phyloP scores from a whole-genome alignment of 2,113 vertebrate species.

The Gobius niger region DNA sequence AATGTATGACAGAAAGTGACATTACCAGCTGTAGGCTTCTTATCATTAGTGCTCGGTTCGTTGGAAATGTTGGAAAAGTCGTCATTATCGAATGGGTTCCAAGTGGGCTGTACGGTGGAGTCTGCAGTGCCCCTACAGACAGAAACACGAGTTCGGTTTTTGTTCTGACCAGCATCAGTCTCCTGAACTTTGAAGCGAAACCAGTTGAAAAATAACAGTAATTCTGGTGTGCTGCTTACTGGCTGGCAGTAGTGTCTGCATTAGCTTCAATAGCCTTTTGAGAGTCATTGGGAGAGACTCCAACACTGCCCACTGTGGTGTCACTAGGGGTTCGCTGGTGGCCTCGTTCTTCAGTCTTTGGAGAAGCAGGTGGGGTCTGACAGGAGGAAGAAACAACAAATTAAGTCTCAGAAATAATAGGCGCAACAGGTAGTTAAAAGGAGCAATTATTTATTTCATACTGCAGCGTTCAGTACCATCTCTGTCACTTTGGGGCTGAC shows the following conservation, averaged over 20 bases:
- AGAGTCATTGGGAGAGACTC: conserved; percentile 82
- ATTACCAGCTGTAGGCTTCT: conserved; percentile 82
- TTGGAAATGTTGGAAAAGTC: conserved; percentile 92
- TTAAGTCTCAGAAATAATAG: not conserved
- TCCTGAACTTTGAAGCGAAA: not conserved
- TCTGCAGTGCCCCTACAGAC: conserved; percentile 55
- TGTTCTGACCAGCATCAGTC: conserved; percentile 54
- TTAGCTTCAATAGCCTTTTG: conserved; percentile 85
- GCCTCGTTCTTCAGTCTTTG: conserved; percentile 82
- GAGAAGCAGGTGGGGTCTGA: conserved; percentile 76
- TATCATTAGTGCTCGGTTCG: conserved; percentile 87
- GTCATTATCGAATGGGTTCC: conserved; percentile 97
- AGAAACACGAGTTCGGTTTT: conserved; percentile 30
- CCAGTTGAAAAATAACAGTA: not conserved
- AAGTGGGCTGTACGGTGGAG: conserved; percentile 66
- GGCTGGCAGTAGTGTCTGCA: conserved; percentile 85
- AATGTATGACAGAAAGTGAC: not conserved
- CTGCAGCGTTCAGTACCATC: conserved; percentile 21
- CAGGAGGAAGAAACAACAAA: not conserved
- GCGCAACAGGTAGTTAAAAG: not conserved
- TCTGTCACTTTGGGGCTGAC: conserved; percentile 53
- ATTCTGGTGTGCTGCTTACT: conserved; percentile 78
- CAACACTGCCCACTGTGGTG: conserved; percentile 80
- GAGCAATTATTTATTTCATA: not conserved
- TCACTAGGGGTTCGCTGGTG: conserved; percentile 86